Evolutionary conservation across 2,797 vertebrate genomes (phyloP), one percentile per base, ranked within the genome.

Genomic region (Alosa sapidissima): DNA sequence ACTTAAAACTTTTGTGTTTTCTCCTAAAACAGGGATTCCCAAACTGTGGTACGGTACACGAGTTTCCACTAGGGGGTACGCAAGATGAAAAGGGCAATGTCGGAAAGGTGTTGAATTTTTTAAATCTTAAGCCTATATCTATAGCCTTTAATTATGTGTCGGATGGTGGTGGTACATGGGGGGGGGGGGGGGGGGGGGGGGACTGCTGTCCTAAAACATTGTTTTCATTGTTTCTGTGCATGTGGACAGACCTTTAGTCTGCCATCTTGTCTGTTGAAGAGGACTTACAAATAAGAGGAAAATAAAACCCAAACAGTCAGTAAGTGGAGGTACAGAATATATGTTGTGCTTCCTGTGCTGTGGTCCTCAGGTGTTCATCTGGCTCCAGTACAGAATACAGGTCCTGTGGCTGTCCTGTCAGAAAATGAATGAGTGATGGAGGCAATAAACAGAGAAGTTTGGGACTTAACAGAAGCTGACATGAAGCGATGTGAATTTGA

Each of bases 361-460:
- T 47, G 9, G 49, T 75, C 72, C n/a, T 55, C 36, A 84, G 28
- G 81, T 54, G 24, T 87, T 84, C 41, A 83, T 83, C 84, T 83
- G 75, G 2, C 41, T 0, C 41, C 41, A 4, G 2, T 41, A 41
- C 4, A 41, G 41, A 41, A 4, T 41, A 4, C 41, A 41, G 41
- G 51, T 82, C 41, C 52, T 83, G 68, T 45, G 52, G 21, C 41
- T 36, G 54, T 52, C 82, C 49, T 49, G 62, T 81, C 68, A 51
- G 83, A 75, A 8, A 65, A 28, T 55, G 49, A 72, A 55, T 72
- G 83, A 86, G 48, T 24, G 36, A 72, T 82, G 49, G 48, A 47
- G 21, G 82, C 19, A 81, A 52, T 81, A 82, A 48, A 21, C 16
- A n/a, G 16, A 7, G 19, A 45, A 47, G 41, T 47, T 6, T 47